Base-by-base conservation (phyloP, 92 coral and sea anemone species). In the Palythoa grandiflora region DNA sequence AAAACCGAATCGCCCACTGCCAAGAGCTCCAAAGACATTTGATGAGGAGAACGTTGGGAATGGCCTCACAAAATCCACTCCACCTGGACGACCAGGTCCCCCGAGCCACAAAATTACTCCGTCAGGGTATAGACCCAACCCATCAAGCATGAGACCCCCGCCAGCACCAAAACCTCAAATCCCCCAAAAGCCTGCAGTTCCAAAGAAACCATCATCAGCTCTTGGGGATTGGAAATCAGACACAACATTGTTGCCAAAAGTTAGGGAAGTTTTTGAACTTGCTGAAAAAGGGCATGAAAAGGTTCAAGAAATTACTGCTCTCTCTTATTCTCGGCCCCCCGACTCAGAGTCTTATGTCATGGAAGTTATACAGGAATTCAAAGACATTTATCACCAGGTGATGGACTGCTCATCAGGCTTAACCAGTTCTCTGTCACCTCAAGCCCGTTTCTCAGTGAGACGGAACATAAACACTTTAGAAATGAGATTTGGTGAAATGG, bases 361-460 rank as follows among this genome's bases (percentile, higher is more conserved):
- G 40, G 84, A 91, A 17, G 86, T 88, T 35, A 73, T 95, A 15
- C 85, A 88, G 80, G 93, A 87, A 15, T 92, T 95, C 48, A 88
- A 88, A 53, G 84, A 83, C 77, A 91, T 95, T 73, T 89, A 94
- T 57, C 78, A 85, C 15, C 87, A 92, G 57, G 95, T 93, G 38
- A 88, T 94, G 88, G 98, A 93, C 50, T 84, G 92, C 39, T 86
- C 92, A 48, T 95, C 98, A 55, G 91, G 92, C 66, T 83, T 95
- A 84, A 95, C 94, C 3, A 96, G 94, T 75, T 89, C 98, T 2
- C 77, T 95, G 61, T 89, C 94, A 63, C 98, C 98, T 17, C 98
- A 95, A 60, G 96, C 96, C 1, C 90, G 98, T 44, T 95, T 93
- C 75, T 93, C 73, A 86, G 96, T 95, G 38, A 87, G 98, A 52